Base-by-base conservation (phyloP, 2,888 invertebrate genomes). In the Diarsia brunnea region DNA sequence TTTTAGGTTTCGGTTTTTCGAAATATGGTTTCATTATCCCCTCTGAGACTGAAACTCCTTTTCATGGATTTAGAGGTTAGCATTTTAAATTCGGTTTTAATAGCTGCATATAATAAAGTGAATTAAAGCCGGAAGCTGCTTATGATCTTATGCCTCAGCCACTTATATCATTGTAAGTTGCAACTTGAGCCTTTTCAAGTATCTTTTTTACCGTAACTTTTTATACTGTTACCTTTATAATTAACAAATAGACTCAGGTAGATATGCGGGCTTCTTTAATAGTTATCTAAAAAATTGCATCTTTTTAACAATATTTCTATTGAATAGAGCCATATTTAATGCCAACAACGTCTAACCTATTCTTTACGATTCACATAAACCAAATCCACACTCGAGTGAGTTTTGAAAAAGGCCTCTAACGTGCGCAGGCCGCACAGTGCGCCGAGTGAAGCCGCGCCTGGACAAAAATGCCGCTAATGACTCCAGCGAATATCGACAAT, bases 401-500 rank as follows among this genome's bases (percentile, higher is more conserved):
- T 92, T 92, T 91, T 87, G 89, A 94, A 93, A 92, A 91, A 88
- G 84, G 86, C 82, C 45, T 84, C 86, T 87, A 89, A 87, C 88
- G 86, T 89, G 90, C 89, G 90, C 87, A 88, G 89, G 87, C 90
- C 89, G 91, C 92, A 92, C 92, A 89, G 90, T 89, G 91, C 43
- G 90, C 88, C 89, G 71, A 86, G 73, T 73, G 74, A 84, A 81
- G 82, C 88, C 83, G 84, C 82, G 79, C 73, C 63, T 76, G 89
- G 90, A 91, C 93, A 93, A 93, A 94, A 95, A 92, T 92, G 87
- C 91, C 91, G 92, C 93, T 95, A 95, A 95, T 94, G 94, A 95
- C 92, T 93, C 84, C 82, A 90, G 87, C 93, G 90, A 92, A 93
- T 93, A 96, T 95, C 95, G 95, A 95, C 95, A 95, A 96, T 96